Base-by-base conservation (phyloP, 2,888 invertebrate genomes). In the Cylindroiulus punctatus region DNA sequence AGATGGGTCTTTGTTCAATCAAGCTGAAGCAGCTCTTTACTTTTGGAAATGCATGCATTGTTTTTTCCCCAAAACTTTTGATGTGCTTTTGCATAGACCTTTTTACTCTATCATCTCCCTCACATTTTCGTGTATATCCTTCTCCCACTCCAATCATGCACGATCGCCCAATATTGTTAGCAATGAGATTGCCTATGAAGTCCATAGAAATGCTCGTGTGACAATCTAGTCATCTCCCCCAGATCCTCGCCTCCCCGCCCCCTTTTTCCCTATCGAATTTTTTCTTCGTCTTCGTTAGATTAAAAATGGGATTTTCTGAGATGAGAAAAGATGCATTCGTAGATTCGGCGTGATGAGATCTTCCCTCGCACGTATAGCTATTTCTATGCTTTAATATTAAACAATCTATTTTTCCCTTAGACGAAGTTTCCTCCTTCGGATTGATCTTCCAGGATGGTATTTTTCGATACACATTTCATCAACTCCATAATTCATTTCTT, bases 131-230 rank as follows among this genome's bases (percentile, higher is more conserved):
- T 65, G 65, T 65, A 26, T 65, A n/a, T n/a, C 26, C 65, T 65
- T 65, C 26, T 1, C 65, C 26, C 57, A 10, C 26, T 65, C 65
- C 65, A 65, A 65, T 65, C 65, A 65, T 65, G 65, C 65, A n/a
- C 26, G 65, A 65, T 65, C 65, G n/a, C 65, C 65, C 65, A 65
- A 65, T 65, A 26, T 65, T 65, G 65, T 65, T 65, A 65, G 65
- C 65, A 65, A 65, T 65, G 65, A 65, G 65, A 65, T 65, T 65
- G 65, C 65, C 65, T 65, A 65, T 65, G 65, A 65, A 65, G 65
- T 65, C 65, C 65, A 65, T 65, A 65, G 65, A 65, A 65, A 65
- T 65, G 26, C 26, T 65, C 26, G 65, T 65, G 65, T 65, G 65
- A 65, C 65, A 65, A 65, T 65, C 65, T 65, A 65, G 65, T 65